Evolutionary conservation across 1,140 invertebrate species (phyloP), one percentile per base, ranked within the genome.

Genomic region (Argopecten irradians): DNA sequence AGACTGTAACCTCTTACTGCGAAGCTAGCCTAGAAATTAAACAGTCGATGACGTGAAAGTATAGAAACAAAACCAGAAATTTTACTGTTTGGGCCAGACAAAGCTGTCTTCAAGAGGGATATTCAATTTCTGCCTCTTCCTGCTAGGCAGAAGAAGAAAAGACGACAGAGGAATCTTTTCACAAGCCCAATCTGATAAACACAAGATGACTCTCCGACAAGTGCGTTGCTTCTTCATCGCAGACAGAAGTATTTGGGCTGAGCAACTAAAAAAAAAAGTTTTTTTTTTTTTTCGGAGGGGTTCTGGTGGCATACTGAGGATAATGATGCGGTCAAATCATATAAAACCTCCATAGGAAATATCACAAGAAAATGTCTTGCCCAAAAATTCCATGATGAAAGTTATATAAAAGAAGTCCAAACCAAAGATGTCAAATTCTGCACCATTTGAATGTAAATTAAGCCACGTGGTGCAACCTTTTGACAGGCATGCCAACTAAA

Each of bases 171-270:
- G 22, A 16, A 1, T 71, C 55, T n/a, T 28, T 11, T n/a, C 19
- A n/a, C n/a, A 8, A 8, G n/a, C 55, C n/a, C 19, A n/a, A 28
- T n/a, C 22, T 28, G 55, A 71, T n/a, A n/a, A 71, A 71, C 55
- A n/a, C 55, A n/a, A 71, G 55, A 71, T 71, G 55, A 71, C 55
- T 71, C 55, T 71, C 55, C 55, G 5, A 16, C n/a, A 28, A 71
- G n/a, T 28, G n/a, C 55, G 55, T 28, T n/a, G n/a, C 22, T n/a
- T 7, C 8, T 71, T 3, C 55, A 1, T 71, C 55, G 55, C 7
- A 71, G 55, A 71, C 55, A 71, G 16, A 71, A 71, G n/a, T 71
- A 71, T 71, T 71, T 71, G 55, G n/a, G 55, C 55, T 28, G 55
- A 71, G 55, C 55, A 71, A 28, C 22, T n/a, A 28, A 71, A 71